phyloP scores from a whole-genome alignment of 1,140 invertebrate genomes.

The Teleopsis dalmanni region DNA sequence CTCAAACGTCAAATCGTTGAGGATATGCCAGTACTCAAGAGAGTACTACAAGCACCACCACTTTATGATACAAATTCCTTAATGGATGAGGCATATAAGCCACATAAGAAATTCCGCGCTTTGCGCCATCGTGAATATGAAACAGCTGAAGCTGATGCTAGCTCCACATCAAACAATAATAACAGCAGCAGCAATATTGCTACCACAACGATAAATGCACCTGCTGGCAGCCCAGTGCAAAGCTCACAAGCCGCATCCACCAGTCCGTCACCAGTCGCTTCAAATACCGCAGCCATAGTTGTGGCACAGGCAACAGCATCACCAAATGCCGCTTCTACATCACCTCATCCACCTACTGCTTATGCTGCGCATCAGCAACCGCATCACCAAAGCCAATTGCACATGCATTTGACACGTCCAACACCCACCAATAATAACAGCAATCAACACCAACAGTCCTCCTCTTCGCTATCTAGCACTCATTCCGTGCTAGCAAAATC shows the following conservation, averaged over 20 bases:
- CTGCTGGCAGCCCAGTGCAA: constrained; percentile 12
- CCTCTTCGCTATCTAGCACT: constrained; percentile 62
- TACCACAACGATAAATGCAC: constrained; percentile 9
- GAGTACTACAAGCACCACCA: constrained; percentile 84
- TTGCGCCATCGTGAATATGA: constrained; percentile 69
- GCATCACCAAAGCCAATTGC: constrained; percentile 46
- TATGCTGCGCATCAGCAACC: constrained; percentile 10
- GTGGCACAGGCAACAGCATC: constrained; percentile 9
- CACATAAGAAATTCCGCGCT: constrained; percentile 89
- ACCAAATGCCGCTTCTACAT: constrained; percentile 8
- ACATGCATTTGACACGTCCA: constrained; percentile 47
- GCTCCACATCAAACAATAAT: constrained; percentile 23
- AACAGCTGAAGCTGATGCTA: constrained; percentile 56
- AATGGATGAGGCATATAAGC: constrained; percentile 91
- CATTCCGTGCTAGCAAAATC: constrained; percentile 81
- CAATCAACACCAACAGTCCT: constrained; percentile 22
- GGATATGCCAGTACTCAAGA: constrained; percentile 88
- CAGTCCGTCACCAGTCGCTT: constrained; percentile 23
- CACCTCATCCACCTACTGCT: constrained; percentile 4
- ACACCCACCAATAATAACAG: constrained; percentile 18
- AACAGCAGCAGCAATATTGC: constrained; percentile 2
- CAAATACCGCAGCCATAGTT: constrained; percentile 12
- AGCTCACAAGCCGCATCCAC: constrained; percentile 20
- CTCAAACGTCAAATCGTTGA: constrained; percentile 57
- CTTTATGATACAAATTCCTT: constrained; percentile 79